Base-by-base conservation (phyloP, 1,140 invertebrate species). In the Lutraria rhynchaena region DNA sequence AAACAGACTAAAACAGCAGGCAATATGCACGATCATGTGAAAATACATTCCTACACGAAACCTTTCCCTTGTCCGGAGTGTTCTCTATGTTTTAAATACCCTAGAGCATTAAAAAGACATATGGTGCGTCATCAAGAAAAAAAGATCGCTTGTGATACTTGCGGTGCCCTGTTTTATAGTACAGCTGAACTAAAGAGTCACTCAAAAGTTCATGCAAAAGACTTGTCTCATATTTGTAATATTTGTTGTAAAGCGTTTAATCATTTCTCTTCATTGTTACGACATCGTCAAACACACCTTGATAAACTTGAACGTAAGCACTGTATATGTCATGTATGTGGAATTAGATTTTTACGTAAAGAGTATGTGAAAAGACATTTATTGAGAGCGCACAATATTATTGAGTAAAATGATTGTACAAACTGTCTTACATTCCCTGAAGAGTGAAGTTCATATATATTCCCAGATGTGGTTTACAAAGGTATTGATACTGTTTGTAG, bases 321-420 rank as follows among this genome's bases (percentile, higher is more conserved):
- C 15, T 60, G 3, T 92, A 22, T 89, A 92, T 22, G 91, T 93
- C 53, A 53, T 65, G 0, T 86, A 81, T 82, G 91, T 44, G 35
- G 90, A 92, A 35, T 88, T 90, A 63, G 93, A 93, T 15, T 94
- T 94, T 83, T 93, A 93, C 1, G 65, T 82, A 60, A 74, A 63
- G 49, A 55, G 19, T 46, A 35, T 65, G 96, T 65, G 95, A 95
- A 73, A 93, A 96, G 80, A 27, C 63, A 67, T 24, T 29, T 67
- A n/a, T n/a, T n/a, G n/a, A n/a, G n/a, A n/a, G n/a, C n/a, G n/a
- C n/a, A n/a, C n/a, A n/a, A n/a, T n/a, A n/a, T n/a, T n/a, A n/a
- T n/a, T n/a, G n/a, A n/a, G n/a, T n/a, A n/a, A n/a, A n/a, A n/a
- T n/a, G n/a, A n/a, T n/a, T n/a, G n/a, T n/a, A n/a, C n/a, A n/a